phyloP scores from a whole-genome alignment of 1,140 invertebrate genomes.

The Lysiphlebus fabarum region DNA sequence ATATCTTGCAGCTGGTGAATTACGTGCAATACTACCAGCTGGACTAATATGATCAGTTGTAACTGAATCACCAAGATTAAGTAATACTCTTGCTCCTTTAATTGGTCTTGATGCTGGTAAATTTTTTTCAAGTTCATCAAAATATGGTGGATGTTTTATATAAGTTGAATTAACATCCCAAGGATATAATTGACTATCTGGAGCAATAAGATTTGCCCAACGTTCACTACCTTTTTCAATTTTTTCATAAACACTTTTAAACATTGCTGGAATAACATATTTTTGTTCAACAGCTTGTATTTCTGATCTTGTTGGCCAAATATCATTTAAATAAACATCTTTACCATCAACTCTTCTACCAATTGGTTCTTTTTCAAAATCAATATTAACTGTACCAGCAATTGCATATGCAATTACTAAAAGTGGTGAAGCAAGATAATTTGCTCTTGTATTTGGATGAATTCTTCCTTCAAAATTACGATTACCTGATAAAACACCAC shows the following conservation, averaged over 20 bases:
- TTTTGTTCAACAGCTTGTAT: conserved; percentile 87
- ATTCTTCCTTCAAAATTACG: conserved; percentile 97
- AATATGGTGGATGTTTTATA: conserved; percentile 97
- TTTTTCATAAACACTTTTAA: conserved; percentile 85
- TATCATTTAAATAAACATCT: conserved; percentile 82
- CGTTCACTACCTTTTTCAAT: conserved; percentile 80
- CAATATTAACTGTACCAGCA: conserved; percentile 89
- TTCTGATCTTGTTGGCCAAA: conserved; percentile 91
- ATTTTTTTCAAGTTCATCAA: conserved; percentile 75
- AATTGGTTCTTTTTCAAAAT: conserved; percentile 87
- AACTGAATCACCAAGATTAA: conserved; percentile 91
- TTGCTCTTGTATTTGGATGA: conserved; percentile 92
- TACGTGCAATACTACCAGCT: conserved; percentile 93
- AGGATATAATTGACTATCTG: conserved; percentile 81
- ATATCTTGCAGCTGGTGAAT: conserved; percentile 90
- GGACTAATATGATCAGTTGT: conserved; percentile 99
- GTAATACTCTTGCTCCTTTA: conserved; percentile 70
- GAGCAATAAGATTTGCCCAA: conserved; percentile 83
- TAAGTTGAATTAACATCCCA: conserved; percentile 93
- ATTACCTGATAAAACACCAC: conserved; percentile 93
- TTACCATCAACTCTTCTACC: conserved; percentile 73
- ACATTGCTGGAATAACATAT: conserved; percentile 96
- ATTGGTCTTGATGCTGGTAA: conserved; percentile 61
- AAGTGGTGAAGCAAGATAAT: conserved; percentile 93
- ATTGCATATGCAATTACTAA: conserved; percentile 96